Conservation (phyloP, 2,797 vertebrate species). For the Fratercula arctica region DNA sequence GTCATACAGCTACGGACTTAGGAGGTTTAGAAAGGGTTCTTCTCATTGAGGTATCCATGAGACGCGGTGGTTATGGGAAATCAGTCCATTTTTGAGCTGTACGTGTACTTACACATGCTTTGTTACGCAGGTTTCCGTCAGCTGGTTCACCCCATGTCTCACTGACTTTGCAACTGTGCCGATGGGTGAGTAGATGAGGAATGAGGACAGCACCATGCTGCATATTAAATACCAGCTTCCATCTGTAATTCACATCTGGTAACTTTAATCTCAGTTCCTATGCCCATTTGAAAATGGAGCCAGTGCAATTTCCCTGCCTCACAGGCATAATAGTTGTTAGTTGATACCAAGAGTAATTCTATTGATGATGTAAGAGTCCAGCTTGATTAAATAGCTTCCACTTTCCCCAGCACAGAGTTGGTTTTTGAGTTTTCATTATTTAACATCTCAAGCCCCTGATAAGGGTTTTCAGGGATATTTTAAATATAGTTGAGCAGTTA, state of each 20-base stretch:
- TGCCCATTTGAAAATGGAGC: background rate
- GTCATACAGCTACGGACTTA: rapidly evolving
- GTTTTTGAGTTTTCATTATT: background rate
- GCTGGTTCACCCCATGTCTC: background rate
- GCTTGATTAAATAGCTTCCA: background rate
- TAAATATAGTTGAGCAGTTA: background rate
- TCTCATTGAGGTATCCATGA: background rate
- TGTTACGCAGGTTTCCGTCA: background rate
- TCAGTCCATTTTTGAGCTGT: background rate
- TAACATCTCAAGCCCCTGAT: background rate
- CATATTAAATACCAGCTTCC: background rate
- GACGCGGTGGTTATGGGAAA: background rate
- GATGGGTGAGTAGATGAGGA: background rate
- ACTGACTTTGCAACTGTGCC: background rate
- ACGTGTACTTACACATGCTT: rapidly evolving
- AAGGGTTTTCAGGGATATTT: background rate
- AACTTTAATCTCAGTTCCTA: background rate
- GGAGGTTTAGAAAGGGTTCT: background rate
- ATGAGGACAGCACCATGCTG: background rate
- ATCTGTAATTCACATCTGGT: constrained; percentile 20
- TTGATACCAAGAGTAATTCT: background rate
- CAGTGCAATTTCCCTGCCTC: background rate
- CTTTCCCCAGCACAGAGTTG: background rate
- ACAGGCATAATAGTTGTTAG: background rate
- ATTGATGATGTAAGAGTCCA: background rate